A percentile compares a stretch with the other conserved stretches of the same genome.
Evolutionary conservation across 2,113 vertebrate species (phyloP).

Genomic region (Acrocephalus arundinaceus): DNA sequence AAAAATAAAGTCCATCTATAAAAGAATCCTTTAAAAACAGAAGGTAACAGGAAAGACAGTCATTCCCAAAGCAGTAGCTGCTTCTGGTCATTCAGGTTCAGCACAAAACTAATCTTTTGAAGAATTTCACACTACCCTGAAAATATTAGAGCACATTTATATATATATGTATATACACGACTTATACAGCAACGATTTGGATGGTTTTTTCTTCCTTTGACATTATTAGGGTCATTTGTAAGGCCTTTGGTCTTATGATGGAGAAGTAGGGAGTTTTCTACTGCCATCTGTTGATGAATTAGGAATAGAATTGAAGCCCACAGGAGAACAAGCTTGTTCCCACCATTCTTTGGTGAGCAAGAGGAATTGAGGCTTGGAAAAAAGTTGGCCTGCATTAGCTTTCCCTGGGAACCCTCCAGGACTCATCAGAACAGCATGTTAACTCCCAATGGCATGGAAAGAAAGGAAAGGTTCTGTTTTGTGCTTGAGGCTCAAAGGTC

Average conservation of each 20-base stretch:
- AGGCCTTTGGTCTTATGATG: not conserved
- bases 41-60: not conserved
- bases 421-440: not conserved
- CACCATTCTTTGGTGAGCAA: not conserved
- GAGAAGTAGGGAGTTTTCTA: not conserved
- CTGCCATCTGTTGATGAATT: constrained; percentile 26
- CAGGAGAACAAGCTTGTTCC: not conserved
- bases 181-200: not conserved
- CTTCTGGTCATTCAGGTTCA: not conserved
- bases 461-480: not conserved
- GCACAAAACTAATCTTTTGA: not conserved
- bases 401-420: not conserved
- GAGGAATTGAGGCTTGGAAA: not conserved
- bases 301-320: not conserved
- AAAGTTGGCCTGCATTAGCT: not conserved
- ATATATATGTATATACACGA: not conserved
- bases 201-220: not conserved
- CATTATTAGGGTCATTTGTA: not conserved
- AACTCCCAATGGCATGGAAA: not conserved
- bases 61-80: not conserved
- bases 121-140: not conserved
- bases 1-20: not conserved
- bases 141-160: not conserved
- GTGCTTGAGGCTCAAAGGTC: not conserved
- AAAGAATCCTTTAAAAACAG: not conserved